Evolutionary conservation across 1,140 invertebrate genomes (phyloP).

Genomic region (Potamilus streckersoni): DNA sequence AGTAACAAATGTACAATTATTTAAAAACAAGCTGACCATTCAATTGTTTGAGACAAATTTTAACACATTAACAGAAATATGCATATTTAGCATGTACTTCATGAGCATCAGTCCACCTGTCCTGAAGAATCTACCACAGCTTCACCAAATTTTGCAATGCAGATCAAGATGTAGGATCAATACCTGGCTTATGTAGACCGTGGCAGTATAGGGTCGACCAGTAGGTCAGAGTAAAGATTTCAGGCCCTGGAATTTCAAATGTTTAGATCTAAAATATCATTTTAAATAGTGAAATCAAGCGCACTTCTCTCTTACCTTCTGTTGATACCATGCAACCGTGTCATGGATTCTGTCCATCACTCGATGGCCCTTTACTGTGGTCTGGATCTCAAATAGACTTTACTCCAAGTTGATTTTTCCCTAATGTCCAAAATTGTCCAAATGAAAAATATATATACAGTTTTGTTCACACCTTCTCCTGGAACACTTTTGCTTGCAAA

Average conservation of each 20-base stretch:
- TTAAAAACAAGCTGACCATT: too few relatives aligned
- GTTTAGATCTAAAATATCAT: not conserved
- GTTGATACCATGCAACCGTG: slow-evolving; percentile 58
- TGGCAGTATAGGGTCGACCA: not conserved
- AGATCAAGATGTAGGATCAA: not conserved
- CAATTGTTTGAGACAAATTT: not conserved
- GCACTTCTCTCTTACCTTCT: slow-evolving; percentile 41
- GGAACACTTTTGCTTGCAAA: too few relatives aligned
- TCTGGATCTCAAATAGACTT: too few relatives aligned
- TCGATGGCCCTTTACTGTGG: slow-evolving; percentile 6
- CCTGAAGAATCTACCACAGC: too few relatives aligned
- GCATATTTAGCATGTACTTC: not conserved
- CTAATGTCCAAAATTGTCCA: too few relatives aligned
- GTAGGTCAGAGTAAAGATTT: not conserved
- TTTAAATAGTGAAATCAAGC: not conserved
- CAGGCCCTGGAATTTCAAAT: not conserved
- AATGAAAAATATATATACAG: too few relatives aligned
- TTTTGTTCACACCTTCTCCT: too few relatives aligned
- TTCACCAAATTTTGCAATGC: too few relatives aligned
- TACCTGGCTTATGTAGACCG: too few relatives aligned
- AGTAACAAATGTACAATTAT: too few relatives aligned
- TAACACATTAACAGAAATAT: too few relatives aligned
- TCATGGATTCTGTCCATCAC: slow-evolving; percentile 58
- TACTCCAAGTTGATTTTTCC: too few relatives aligned
- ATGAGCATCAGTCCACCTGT: not conserved